A percentile compares a stretch with the other conserved stretches of the same genome.
These are phyloP conservation scores for Philaethria dido DNA, from an alignment of 2,888 invertebrate genomes.

Conservation along the genomic window DNA sequence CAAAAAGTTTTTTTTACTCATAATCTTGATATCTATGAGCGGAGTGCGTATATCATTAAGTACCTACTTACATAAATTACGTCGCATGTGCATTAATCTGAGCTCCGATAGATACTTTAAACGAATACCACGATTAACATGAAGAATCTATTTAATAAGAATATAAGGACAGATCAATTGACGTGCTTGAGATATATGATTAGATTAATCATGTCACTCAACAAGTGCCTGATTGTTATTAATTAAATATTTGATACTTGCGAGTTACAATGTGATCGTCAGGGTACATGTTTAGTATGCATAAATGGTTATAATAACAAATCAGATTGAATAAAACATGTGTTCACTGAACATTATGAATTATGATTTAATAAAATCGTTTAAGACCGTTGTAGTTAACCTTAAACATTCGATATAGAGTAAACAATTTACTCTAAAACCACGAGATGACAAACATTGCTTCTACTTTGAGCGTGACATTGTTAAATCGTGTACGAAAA, in stretches of 20 bases:
- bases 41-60: background rate
- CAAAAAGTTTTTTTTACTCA: background rate
- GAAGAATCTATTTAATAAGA: conserved; percentile 33
- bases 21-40: background rate
- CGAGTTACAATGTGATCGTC: background rate
- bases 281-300: background rate
- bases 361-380: background rate
- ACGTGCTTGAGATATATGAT: conserved; percentile 34
- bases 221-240: conserved; percentile 13
- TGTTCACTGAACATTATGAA: background rate
- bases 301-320: conserved; percentile 5
- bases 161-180: conserved; percentile 29
- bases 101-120: conserved; percentile 16
- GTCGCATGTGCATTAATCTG: conserved; percentile 1
- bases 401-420: background rate
- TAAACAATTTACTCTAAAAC: background rate
- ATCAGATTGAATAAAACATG: conserved; percentile 4
- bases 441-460: background rate
- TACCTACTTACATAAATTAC: background rate
- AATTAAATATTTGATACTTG: conserved; percentile 24
- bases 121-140: conserved; percentile 24
- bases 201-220: conserved; percentile 25
- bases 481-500: conserved; percentile 36
- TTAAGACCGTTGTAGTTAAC: background rate
- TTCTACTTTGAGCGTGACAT: conserved; percentile 11